Evolutionary conservation across 2,888 invertebrate genomes (phyloP), one percentile per base, ranked within the genome.

Genomic region (Lepidonotus clava): DNA sequence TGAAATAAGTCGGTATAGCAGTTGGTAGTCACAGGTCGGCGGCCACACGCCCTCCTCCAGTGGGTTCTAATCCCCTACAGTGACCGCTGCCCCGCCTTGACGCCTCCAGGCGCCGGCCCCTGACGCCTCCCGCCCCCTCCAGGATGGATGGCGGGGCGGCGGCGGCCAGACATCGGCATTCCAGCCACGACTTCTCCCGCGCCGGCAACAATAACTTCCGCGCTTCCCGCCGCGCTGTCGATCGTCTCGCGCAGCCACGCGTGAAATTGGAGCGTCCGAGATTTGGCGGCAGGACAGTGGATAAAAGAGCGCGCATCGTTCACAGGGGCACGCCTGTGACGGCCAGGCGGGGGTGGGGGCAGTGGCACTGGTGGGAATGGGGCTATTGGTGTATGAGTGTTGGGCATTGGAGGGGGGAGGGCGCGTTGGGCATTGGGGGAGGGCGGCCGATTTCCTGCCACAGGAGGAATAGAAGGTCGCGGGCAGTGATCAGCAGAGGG

Each of bases 261-360:
- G 76, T 76, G 76, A 76, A 76, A 76, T 76, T 76, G 76, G 76
- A 28, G 76, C 76, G 76, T 76, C 76, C 76, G 76, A 76, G 76
- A 76, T 76, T 76, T 76, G 76, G 76, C 76, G 76, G 38, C 21
- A 24, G 40, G 76, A 28, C 76, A 34, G 76, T 28, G 21, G 11
- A 28, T 36, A 76, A 1, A 36, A 40, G 76, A 21, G 76, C 14
- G 40, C 11, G 76, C 76, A 76, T 76, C 76, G 40, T 76, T 76
- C 76, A 76, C 21, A 38, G 40, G 34, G 4, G 11, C 14, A 38
- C 4, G 36, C 76, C 76, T 76, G 76, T 76, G 76, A 76, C 76
- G 76, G 76, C 11, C 51, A 51, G 21, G 51, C 51, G 51, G 51
- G 14, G 56, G 76, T 36, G 36, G 21, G 76, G 38, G 24, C 34